Percentiles rank a stretch among this genome's conserved stretches.
phyloP scores from a whole-genome alignment of 1,140 invertebrate species.

The Xylocopa sonorina region DNA sequence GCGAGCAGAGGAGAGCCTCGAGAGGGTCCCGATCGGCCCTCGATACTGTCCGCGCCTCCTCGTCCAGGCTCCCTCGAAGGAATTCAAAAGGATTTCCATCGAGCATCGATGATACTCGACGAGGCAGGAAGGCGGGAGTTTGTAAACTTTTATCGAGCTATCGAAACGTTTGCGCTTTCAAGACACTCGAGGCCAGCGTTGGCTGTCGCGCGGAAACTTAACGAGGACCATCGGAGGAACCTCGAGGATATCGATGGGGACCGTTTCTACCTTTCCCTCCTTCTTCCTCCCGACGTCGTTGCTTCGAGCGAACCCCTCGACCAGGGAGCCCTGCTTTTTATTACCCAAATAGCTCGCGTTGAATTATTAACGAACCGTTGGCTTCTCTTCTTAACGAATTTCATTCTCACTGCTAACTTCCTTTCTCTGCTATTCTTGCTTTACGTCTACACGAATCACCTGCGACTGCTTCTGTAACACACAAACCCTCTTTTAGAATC shows the following conservation, averaged over 20 bases:
- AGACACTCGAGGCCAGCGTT: slow-evolving; percentile 49
- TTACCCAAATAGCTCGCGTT: neutral
- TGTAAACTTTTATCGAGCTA: slow-evolving; percentile 70
- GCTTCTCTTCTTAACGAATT: neutral
- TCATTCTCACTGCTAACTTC: neutral
- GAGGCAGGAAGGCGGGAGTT: slow-evolving; percentile 59
- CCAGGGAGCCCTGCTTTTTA: neutral
- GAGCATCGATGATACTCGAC: slow-evolving; percentile 74
- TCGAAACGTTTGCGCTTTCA: slow-evolving; percentile 71
- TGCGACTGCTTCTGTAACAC: too few species aligned
- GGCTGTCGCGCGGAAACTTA: slow-evolving; percentile 52
- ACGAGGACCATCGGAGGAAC: slow-evolving; percentile 8
- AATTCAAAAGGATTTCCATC: slow-evolving; percentile 66
- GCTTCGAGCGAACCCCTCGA: too few species aligned
- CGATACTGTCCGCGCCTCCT: slow-evolving; percentile 43
- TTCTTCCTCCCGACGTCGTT: slow-evolving; percentile 9
- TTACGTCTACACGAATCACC: neutral
- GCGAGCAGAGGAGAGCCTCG: neutral
- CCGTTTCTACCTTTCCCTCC: slow-evolving; percentile 9
- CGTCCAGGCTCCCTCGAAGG: neutral
- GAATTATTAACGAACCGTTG: slow-evolving; percentile 9
- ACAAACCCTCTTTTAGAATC: too few species aligned
- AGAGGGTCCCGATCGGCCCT: slow-evolving; percentile 46
- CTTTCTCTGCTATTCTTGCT: rapidly evolving
- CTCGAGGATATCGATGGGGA: slow-evolving; percentile 51